Evolutionary conservation across 2,113 vertebrate species (phyloP), one percentile per base, ranked within the genome.

Genomic region (Pampusana beccarii): DNA sequence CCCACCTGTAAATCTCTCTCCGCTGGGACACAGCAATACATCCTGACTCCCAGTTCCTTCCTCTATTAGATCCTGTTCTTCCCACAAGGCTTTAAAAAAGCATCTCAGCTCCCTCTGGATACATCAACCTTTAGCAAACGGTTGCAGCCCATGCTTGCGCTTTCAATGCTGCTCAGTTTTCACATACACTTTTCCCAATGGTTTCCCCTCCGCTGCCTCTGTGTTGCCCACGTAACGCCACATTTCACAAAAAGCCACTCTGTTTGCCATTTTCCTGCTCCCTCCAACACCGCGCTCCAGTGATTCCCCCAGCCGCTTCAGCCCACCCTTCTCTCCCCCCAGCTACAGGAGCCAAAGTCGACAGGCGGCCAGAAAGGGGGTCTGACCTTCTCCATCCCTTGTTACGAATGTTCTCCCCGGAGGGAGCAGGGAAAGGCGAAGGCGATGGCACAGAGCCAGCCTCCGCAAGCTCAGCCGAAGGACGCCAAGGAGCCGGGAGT

Each of bases 401-500:
- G 34, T 12, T 53, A 64, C 62, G 93, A 95, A 91, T 26, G 42
- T 20, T 46, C 81, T 64, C 90, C 33, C 88, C 2, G 51, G 86
- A 86, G 86, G n/a, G 94, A 94, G 95, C 79, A 51, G 33, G 93
- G 94, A 79, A 97, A 97, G 94, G 97, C 94, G 28, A 96, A 88
- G 60, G 84, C 95, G 58, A 25, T 97, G 98, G 97, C 97, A 91
- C 3, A 0, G 61, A 62, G 94, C 97, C 97, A 97, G 71, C 51
- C 72, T 83, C 88, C 11, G 19, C 33, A 0, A 36, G 91, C 94
- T 82, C 72, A 60, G 86, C 75, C 2, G 2, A 92, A 23, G 50
- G 65, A 79, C 5, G 17, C 69, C 33, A 24, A 69, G 61, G 50
- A 87, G 69, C 71, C 3, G 0, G 70, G 46, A 94, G 82, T 66